Base-by-base conservation (phyloP, 2,888 invertebrate species). In the Drosophila cognata region DNA sequence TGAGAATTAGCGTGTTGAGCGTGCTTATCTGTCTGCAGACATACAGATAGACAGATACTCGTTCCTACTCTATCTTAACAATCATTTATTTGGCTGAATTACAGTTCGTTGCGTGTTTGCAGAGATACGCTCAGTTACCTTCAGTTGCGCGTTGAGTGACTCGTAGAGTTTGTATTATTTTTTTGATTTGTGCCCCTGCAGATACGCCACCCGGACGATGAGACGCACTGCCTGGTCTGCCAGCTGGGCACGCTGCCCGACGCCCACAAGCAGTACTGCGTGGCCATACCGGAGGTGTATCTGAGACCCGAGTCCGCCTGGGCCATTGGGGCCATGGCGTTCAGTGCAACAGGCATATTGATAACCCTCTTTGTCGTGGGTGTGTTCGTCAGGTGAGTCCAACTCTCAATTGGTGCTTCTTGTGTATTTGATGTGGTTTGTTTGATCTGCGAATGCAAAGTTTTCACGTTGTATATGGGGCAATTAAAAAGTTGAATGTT, bases 241-340 rank as follows among this genome's bases (percentile, higher is more conserved):
- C 96, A 96, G 11, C 94, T 95, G 83, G 98, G 98, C 33, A 97
- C 97, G 0, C 94, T 98, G 41, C 98, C 99, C 0, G 96, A 97
- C 92, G 94, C 94, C 1, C 95, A 95, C 57, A 96, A 97, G 81
- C 95, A 96, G 31, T 94, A 94, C 81, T 98, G 97, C 93, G 94
- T 95, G 18, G 94, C 95, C 67, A 97, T 98, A 78, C 97, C 97
- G 0, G 97, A 97, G 93, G 96, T 97, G 65, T 97, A 97, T 92
- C 94, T 97, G 71, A 94, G 96, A 28, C 95, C 96, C 16, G 96
- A 96, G 91, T 97, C 97, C 76, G 97, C 96, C 56, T 97, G 98
- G 96, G 98, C 98, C 6, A 98, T 98, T 71, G 98, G 97, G 0
- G 98, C 98, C 16, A 97, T 98, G 97, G 95, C 96, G 13, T 96